Conservation (phyloP, 1,140 invertebrate genomes). For the Eumaeus atala region DNA sequence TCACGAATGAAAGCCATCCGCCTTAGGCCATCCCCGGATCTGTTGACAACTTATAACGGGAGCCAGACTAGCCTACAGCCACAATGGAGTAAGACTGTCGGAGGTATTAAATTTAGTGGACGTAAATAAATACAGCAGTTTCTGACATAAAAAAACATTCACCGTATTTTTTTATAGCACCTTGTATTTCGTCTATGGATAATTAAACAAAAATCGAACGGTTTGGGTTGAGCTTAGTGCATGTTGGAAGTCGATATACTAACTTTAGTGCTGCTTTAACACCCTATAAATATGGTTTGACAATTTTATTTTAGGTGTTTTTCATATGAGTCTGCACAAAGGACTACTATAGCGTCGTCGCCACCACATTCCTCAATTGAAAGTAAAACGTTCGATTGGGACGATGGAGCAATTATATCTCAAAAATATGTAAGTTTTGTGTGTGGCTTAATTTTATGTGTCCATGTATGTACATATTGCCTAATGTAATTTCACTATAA, state of each 20-base stretch:
- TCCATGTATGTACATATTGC: neutral
- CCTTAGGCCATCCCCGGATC: too few relatives aligned
- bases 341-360: constrained; percentile 75
- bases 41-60: too few relatives aligned
- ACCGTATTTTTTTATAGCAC: too few relatives aligned
- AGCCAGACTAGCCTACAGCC: too few relatives aligned
- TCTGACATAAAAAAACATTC: too few relatives aligned
- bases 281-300: neutral
- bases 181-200: too few relatives aligned
- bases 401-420: constrained; percentile 52
- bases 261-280: neutral
- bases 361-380: constrained; percentile 77
- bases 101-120: too few relatives aligned
- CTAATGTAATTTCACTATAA: too few relatives aligned
- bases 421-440: constrained; percentile 56
- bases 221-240: neutral
- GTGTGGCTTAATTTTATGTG: neutral
- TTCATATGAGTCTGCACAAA: constrained; percentile 82
- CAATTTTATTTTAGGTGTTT: constrained; percentile 78
- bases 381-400: constrained; percentile 74
- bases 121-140: too few relatives aligned
- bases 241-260: neutral
- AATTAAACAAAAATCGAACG: too few relatives aligned
- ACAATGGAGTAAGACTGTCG: too few relatives aligned
- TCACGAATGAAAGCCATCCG: too few relatives aligned